These are phyloP conservation scores for Cassiopea andromeda DNA, from an alignment of 30 jellyfish, hydroid and myxozoan genomes.

Conservation along the genomic window DNA sequence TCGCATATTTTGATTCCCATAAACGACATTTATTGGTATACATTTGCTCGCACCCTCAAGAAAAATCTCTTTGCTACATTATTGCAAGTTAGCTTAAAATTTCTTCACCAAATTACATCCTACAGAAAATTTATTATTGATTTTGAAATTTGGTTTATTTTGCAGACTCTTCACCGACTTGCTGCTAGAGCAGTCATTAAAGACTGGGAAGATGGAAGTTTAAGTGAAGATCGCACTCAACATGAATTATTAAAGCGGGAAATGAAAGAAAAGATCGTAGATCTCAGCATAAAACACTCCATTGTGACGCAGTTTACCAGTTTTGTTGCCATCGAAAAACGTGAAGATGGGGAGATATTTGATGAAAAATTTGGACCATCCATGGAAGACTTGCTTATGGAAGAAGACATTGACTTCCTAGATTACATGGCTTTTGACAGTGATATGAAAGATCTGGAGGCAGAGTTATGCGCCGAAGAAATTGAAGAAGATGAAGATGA, in stretches of 20 bases:
- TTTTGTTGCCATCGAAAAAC: constrained; percentile 91
- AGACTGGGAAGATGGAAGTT: constrained; percentile 94
- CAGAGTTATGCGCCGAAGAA: constrained; percentile 2
- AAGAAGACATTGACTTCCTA: constrained; percentile 75
- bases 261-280: constrained; percentile 76
- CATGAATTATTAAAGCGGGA: constrained; percentile 86
- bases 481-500: not conserved
- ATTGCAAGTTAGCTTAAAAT: too few species aligned
- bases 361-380: constrained; percentile 60
- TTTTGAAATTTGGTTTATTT: not conserved
- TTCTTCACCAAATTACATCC: too few species aligned
- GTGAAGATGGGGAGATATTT: constrained; percentile 68
- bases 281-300: constrained; percentile 79
- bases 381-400: constrained; percentile 53
- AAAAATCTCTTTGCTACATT: too few species aligned
- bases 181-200: constrained; percentile 93
- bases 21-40: too few species aligned
- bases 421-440: constrained; percentile 76
- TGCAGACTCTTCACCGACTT: constrained; percentile 83
- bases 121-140: not conserved
- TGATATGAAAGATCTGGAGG: not conserved
- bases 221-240: constrained; percentile 68
- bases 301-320: constrained; percentile 94
- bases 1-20: too few species aligned
- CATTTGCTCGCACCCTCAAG: too few species aligned